Conservation (phyloP, 2,113 vertebrate genomes). For the Enhydra lutris region DNA sequence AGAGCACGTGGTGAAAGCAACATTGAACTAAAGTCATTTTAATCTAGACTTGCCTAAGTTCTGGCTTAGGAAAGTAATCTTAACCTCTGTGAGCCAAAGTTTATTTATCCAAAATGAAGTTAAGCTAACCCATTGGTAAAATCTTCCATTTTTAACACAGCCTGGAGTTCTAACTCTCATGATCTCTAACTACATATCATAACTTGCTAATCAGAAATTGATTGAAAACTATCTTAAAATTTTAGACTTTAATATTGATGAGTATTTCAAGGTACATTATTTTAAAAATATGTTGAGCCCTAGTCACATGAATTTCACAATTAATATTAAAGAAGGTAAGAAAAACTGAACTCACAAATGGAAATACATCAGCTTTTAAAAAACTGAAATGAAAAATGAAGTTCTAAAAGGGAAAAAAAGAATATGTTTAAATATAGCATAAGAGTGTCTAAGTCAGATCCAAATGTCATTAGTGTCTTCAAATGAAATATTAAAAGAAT, state of each 20-base stretch:
- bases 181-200: not conserved
- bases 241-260: not conserved
- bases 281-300: not conserved
- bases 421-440: not conserved
- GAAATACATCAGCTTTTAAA: constrained; percentile 2
- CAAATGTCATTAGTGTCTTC: not conserved
- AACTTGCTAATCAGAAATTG: not conserved
- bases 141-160: not conserved
- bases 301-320: not conserved
- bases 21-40: not conserved
- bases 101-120: not conserved
- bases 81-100: not conserved
- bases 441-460: not conserved
- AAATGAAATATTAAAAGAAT: not conserved
- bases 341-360: not conserved
- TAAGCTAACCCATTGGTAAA: not conserved
- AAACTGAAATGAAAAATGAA: not conserved
- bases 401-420: not conserved
- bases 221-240: not conserved
- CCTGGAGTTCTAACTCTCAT: not conserved
- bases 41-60: not conserved
- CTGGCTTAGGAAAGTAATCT: not conserved
- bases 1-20: not conserved
- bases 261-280: not conserved
- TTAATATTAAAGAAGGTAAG: not conserved